Conservation (phyloP, 2,797 vertebrate species). For the Ctenosaura bakeri region DNA sequence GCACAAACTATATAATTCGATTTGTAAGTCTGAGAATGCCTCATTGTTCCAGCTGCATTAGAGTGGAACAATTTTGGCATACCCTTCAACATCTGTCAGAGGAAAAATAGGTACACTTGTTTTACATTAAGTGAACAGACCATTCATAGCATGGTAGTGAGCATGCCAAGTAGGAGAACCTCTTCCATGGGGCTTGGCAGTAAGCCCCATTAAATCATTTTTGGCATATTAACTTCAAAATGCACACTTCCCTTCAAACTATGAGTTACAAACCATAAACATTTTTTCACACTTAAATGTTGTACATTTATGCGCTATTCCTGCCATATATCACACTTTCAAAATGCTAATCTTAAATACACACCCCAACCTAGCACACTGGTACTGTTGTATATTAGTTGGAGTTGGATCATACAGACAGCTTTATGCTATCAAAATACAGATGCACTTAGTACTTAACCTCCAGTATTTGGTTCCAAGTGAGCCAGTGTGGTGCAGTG, state of each 20-base stretch:
- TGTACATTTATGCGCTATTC: neutral
- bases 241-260: slow-evolving; percentile 1
- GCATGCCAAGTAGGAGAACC: slow-evolving; percentile 18
- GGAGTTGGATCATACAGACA: neutral
- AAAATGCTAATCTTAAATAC: slow-evolving; percentile 10
- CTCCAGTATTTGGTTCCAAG: neutral
- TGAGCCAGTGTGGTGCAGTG: neutral
- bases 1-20: slow-evolving; percentile 12
- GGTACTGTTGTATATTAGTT: neutral
- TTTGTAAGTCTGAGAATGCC: slow-evolving; percentile 35
- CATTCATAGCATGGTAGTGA: neutral
- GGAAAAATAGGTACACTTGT: slow-evolving; percentile 33
- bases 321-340: slow-evolving; percentile 16
- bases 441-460: neutral
- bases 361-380: neutral
- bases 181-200: slow-evolving; percentile 26
- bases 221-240: slow-evolving; percentile 32
- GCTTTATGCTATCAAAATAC: neutral
- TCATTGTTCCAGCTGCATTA: slow-evolving; percentile 33
- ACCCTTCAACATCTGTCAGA: slow-evolving; percentile 22
- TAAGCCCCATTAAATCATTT: slow-evolving; percentile 27
- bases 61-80: slow-evolving; percentile 33
- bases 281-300: neutral
- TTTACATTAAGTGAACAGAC: slow-evolving; percentile 38
- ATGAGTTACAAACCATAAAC: neutral